A percentile compares a stretch with the other conserved stretches of the same genome.
phyloP scores from a whole-genome alignment of 2,888 invertebrate genomes.

The Leptinotarsa peninsularis region DNA sequence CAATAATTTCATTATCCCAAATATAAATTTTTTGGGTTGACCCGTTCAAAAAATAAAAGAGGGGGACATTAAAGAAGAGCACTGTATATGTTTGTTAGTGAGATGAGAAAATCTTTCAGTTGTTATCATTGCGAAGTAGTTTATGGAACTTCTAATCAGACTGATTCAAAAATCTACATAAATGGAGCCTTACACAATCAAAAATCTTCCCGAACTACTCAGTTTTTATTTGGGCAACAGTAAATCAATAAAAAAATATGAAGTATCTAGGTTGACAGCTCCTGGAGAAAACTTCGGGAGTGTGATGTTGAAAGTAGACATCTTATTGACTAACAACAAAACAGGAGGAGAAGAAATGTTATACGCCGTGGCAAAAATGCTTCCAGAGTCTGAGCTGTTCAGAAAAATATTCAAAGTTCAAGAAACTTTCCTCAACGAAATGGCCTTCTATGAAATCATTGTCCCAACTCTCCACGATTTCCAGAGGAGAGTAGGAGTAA shows the following conservation, averaged over 20 bases:
- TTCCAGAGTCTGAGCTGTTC: conserved; percentile 36
- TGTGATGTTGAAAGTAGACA: conserved; percentile 39
- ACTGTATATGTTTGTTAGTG: too few species aligned
- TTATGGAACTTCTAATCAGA: too few species aligned
- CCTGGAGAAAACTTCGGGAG: conserved; percentile 41
- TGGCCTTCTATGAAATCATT: conserved; percentile 66
- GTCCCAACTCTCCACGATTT: conserved; percentile 62
- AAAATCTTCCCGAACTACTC: conserved; percentile 12
- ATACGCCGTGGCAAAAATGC: conserved; percentile 39
- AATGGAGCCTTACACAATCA: background rate
- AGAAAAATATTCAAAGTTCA: conserved; percentile 66
- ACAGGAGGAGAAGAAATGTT: conserved; percentile 28
- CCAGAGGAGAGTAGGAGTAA: conserved; percentile 67
- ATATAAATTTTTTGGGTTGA: too few species aligned
- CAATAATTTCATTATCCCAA: too few species aligned
- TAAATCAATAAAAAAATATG: conserved; percentile 17
- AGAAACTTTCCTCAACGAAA: conserved; percentile 68
- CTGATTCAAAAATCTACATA: too few species aligned
- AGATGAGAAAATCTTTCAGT: too few species aligned
- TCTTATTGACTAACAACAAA: conserved; percentile 20
- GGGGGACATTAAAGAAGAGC: too few species aligned
- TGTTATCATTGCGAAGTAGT: too few species aligned
- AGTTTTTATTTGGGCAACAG: background rate
- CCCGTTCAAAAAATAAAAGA: too few species aligned
- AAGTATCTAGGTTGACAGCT: conserved; percentile 26